Evolutionary conservation across 2,797 vertebrate genomes (phyloP).

Genomic region (Muraenolepis orangiensis): DNA sequence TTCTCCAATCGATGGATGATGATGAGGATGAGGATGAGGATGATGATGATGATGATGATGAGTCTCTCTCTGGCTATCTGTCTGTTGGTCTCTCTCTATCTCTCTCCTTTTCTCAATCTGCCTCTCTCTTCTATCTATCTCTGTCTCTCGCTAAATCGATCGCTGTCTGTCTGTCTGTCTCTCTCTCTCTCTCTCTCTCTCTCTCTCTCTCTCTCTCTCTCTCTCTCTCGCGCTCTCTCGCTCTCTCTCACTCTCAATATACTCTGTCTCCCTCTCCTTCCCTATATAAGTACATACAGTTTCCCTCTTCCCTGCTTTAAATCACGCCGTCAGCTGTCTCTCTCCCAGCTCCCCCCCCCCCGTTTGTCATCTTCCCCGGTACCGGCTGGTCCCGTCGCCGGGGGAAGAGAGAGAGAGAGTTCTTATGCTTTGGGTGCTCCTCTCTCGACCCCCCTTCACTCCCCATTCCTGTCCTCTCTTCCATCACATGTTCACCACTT

Average conservation of each 20-base stretch:
- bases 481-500: slow-evolving; percentile 26
- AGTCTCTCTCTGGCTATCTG: background rate
- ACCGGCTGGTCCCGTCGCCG: background rate
- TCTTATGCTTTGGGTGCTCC: background rate
- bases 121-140: too few species aligned
- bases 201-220: background rate
- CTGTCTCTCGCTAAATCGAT: too few species aligned
- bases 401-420: background rate
- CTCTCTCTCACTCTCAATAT: background rate
- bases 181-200: too few species aligned
- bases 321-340: slow-evolving; percentile 25
- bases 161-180: too few species aligned
- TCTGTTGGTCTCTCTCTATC: background rate
- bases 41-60: background rate
- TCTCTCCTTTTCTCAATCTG: too few species aligned
- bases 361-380: background rate
- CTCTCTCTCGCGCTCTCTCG: background rate
- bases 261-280: slow-evolving; percentile 13
- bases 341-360: slow-evolving; percentile 42
- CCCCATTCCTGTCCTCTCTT: slow-evolving; percentile 30
- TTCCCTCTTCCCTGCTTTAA: slow-evolving; percentile 35
- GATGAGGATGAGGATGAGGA: background rate
- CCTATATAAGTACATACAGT: background rate
- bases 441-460: background rate
- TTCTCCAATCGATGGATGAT: too few species aligned